A percentile compares a stretch with the other conserved stretches of the same genome.
phyloP scores from a whole-genome alignment of 2,113 vertebrate genomes.

The Gymnorhina tibicen region DNA sequence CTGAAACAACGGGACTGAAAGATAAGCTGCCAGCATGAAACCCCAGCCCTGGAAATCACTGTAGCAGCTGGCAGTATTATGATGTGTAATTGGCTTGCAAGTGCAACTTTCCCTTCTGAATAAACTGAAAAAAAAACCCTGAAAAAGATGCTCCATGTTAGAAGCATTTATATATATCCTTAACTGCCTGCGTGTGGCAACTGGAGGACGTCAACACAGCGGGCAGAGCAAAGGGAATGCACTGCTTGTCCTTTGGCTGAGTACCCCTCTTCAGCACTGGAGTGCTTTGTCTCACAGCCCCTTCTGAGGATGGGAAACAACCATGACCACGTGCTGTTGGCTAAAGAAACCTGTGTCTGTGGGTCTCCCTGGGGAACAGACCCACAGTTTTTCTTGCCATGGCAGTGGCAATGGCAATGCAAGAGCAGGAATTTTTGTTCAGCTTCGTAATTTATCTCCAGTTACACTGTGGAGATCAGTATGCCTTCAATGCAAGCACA shows the following conservation, averaged over 20 bases:
- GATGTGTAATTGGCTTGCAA: not conserved
- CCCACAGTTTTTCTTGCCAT: not conserved
- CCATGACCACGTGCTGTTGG: not conserved
- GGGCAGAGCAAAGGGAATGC: not conserved
- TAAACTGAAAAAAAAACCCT: not conserved
- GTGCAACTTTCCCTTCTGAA: not conserved
- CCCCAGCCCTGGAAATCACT: not conserved
- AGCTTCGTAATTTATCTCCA: not conserved
- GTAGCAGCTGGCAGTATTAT: not conserved
- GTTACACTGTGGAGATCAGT: not conserved
- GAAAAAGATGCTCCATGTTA: not conserved
- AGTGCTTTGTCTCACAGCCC: not conserved
- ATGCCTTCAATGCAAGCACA: not conserved
- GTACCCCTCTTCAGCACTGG: not conserved
- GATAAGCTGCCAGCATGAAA: not conserved
- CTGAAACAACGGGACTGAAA: not conserved
- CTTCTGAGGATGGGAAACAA: not conserved
- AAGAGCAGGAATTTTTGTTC: not conserved
- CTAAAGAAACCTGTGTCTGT: accelerated
- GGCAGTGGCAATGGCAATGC: not conserved
- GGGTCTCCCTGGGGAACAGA: not conserved
- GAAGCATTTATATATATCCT: not conserved
- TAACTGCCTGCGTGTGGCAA: not conserved
- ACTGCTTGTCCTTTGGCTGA: not conserved
- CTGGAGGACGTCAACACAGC: not conserved